Evolutionary conservation across 2,888 invertebrate species (phyloP).

Genomic region (Drosophila sordidapex): DNA sequence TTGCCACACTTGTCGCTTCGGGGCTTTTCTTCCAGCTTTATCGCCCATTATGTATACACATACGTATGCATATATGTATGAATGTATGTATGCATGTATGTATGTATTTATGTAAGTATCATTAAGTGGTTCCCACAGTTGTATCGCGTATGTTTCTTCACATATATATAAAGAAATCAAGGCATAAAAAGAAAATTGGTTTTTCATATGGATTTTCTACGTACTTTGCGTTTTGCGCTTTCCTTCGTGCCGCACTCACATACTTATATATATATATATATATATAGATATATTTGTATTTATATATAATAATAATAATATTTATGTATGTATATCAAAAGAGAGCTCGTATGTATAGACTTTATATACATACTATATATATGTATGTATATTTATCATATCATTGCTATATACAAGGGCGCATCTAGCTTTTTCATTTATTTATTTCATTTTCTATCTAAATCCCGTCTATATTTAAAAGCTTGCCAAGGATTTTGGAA

Average conservation of each 20-base stretch:
- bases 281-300: background rate
- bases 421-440: background rate
- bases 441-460: background rate
- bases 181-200: constrained; percentile 65
- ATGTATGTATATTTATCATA: constrained; percentile 4
- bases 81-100: background rate
- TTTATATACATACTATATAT: background rate
- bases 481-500: background rate
- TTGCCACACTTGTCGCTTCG: background rate
- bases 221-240: constrained; percentile 47
- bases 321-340: background rate
- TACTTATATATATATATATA: background rate
- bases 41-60: background rate
- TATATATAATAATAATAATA: background rate
- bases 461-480: background rate
- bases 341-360: constrained; percentile 18
- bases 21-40: constrained; percentile 4
- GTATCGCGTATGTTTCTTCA: constrained; percentile 4
- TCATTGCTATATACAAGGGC: background rate
- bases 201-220: constrained; percentile 54
- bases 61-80: background rate
- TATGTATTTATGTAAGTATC: background rate
- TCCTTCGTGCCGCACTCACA: constrained; percentile 39
- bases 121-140: constrained; percentile 39
- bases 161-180: constrained; percentile 43